phyloP scores from a whole-genome alignment of 2,113 vertebrate species.

The Dicerorhinus sumatrensis region DNA sequence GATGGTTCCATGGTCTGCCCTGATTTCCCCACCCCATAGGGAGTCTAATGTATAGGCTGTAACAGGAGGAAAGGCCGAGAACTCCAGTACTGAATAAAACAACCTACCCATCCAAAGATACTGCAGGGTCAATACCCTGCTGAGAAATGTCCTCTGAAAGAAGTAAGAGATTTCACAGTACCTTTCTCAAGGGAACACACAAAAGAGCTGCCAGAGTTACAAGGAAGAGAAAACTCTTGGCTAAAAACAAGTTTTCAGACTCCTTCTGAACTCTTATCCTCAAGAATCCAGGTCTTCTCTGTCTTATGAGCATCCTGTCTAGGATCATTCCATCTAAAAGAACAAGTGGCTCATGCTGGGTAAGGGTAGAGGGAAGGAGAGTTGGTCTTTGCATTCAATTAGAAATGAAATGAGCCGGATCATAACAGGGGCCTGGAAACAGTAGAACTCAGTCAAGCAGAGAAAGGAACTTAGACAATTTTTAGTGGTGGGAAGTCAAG shows the following conservation, averaged over 20 bases:
- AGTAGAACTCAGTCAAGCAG: not conserved
- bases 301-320: not conserved
- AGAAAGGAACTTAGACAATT: not conserved
- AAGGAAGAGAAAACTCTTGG: not conserved
- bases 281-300: not conserved
- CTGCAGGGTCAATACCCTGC: not conserved
- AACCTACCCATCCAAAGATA: not conserved
- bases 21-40: not conserved
- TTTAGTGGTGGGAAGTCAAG: not conserved
- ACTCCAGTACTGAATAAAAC: not conserved
- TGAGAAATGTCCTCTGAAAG: constrained; percentile 32
- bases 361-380: not conserved
- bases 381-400: not conserved
- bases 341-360: not conserved
- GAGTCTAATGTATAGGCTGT: not conserved
- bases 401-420: constrained; percentile 28
- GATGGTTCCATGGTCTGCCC: constrained; percentile 30
- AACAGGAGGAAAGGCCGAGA: not conserved
- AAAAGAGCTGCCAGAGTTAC: not conserved
- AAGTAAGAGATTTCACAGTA: not conserved
- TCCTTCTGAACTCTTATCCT: not conserved
- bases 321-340: not conserved
- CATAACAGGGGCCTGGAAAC: not conserved
- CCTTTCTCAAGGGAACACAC: not conserved
- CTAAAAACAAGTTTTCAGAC: not conserved